A percentile compares a stretch with the other conserved stretches of the same genome.
phyloP scores from a whole-genome alignment of 1,140 invertebrate genomes.

The Zaprionus davidi region DNA sequence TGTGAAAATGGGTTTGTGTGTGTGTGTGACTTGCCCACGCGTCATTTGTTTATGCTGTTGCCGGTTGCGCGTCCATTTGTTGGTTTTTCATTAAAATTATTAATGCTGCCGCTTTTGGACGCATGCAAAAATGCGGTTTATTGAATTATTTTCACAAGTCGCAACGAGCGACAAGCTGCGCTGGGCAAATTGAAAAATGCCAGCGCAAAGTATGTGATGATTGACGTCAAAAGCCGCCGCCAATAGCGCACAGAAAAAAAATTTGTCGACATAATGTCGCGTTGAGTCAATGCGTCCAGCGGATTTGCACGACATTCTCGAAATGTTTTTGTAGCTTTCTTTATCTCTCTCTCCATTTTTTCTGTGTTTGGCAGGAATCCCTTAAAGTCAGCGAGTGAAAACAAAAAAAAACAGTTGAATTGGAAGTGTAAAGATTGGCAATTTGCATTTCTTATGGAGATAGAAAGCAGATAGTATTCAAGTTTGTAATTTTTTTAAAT shows the following conservation, averaged over 20 bases:
- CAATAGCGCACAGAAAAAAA: neutral
- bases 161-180: neutral
- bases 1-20: too few relatives aligned
- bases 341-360: neutral
- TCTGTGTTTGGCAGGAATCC: neutral
- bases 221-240: neutral
- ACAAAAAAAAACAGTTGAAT: neutral
- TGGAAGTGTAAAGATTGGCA: neutral
- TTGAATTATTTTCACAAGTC: slow-evolving; percentile 53
- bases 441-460: neutral
- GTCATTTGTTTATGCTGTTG: slow-evolving; percentile 27
- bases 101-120: slow-evolving; percentile 5
- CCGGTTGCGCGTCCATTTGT: slow-evolving; percentile 15
- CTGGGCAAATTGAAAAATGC: slow-evolving; percentile 10
- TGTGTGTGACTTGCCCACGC: slow-evolving; percentile 14
- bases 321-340: neutral
- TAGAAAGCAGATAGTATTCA: neutral
- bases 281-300: neutral
- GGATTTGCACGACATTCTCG: neutral
- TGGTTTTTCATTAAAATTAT: slow-evolving; percentile 46
- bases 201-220: slow-evolving; percentile 32
- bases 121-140: slow-evolving; percentile 45
- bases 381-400: neutral
- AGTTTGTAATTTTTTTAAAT: too few relatives aligned
- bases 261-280: neutral